phyloP scores from a whole-genome alignment of 2,797 vertebrate genomes.

The Lutjanus campechanus region DNA sequence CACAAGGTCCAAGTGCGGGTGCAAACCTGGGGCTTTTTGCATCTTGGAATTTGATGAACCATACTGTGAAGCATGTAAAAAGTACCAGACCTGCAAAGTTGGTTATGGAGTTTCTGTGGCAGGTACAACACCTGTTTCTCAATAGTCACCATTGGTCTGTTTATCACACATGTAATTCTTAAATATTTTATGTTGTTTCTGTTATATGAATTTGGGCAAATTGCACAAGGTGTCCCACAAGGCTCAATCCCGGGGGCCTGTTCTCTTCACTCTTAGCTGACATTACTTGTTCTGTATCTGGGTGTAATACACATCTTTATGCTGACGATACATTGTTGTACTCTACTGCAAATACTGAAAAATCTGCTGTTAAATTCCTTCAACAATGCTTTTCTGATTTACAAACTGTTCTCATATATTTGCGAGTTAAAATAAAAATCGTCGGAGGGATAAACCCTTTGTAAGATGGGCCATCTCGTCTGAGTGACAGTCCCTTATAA shows the following conservation, averaged over 20 bases:
- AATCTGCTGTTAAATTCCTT: no score
- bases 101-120: constrained; percentile 60
- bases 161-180: neutral
- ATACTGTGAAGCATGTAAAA: constrained; percentile 55
- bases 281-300: no score
- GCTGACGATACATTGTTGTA: no score
- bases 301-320: no score
- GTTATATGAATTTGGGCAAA: no score
- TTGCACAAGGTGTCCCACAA: no score
- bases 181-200: neutral
- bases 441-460: neutral
- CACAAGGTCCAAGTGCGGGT: constrained; percentile 67
- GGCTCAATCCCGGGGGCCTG: no score
- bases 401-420: no score
- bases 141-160: neutral
- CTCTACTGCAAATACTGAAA: no score
- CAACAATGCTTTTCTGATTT: no score
- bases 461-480: neutral
- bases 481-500: neutral
- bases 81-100: constrained; percentile 42
- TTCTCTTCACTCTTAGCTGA: no score
- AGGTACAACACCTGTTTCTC: constrained; percentile 67
- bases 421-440: no score
- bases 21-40: constrained; percentile 76
- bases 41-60: rapidly evolving